Base-by-base conservation (phyloP, 1,140 invertebrate species). In the Heliconius nattereri region DNA sequence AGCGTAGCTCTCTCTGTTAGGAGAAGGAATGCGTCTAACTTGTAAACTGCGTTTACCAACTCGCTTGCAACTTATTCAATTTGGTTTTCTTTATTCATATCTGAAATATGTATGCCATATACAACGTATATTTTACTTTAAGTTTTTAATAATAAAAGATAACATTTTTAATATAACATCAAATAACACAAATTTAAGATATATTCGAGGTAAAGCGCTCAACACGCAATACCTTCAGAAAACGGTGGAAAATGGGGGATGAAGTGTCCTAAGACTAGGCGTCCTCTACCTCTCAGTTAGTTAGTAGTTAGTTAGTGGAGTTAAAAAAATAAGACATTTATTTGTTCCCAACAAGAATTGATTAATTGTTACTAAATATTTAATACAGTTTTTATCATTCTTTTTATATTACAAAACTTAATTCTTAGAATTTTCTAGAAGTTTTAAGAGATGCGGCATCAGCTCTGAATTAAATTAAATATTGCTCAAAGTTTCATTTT, bases 1-100 rank as follows among this genome's bases (percentile, higher is more conserved):
- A 71, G 49, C 75, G 66, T 54, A 78, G 35, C 71, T 37, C 16
- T 71, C 71, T 71, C 29, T 71, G 60, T 71, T 35, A 71, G 71
- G 26, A 20, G 35, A 9, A 71, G 71, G 71, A 71, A 71, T 71
- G 71, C 71, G 29, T 71, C 29, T n/a, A 71, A 71, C 32, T 71
- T 71, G 32, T 71, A 23, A 71, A 71, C 29, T 72, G 60, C 60
- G 60, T 66, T 66, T 66, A 66, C 60, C 60, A 66, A 66, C 60
- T 66, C n/a, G n/a, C 60, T 29, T 66, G 13, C 3, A 66, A 66
- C 60, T 66, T 66, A 66, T 66, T 66, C 26, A 66, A 66, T 66
- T 66, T 66, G 23, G 26, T 16, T 66, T 66, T 29, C 23, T 66
- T 9, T 23, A 60, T 60, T 60, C n/a, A 60, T 60, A 60, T 23